These are phyloP conservation scores for Hassar affinis DNA, from an alignment of 2,113 vertebrate species.

Conservation along the genomic window DNA sequence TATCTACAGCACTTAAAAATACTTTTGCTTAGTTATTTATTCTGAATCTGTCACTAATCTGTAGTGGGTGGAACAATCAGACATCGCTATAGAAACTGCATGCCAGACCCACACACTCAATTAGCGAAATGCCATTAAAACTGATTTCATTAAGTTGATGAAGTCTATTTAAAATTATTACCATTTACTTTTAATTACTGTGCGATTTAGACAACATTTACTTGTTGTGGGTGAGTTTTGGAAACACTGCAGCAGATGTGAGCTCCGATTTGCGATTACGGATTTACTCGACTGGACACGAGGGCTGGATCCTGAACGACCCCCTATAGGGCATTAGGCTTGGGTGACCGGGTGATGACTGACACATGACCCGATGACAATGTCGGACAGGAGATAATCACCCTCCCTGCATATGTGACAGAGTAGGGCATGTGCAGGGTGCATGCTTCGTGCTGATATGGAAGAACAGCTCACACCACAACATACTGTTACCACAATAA, in stretches of 20 bases:
- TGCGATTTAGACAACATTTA: neutral
- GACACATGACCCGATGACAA: neutral
- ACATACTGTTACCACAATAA: no score
- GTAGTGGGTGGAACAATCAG: neutral
- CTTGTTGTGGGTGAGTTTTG: neutral
- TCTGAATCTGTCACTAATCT: neutral
- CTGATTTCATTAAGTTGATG: neutral
- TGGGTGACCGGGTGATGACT: neutral
- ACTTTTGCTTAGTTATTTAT: neutral
- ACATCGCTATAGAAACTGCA: neutral
- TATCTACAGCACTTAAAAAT: no score
- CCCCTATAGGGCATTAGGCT: neutral
- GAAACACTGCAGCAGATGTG: neutral
- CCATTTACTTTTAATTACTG: neutral
- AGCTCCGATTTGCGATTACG: neutral
- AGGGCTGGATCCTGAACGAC: neutral
- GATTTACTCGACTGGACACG: neutral
- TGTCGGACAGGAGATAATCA: neutral
- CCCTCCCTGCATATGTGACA: neutral
- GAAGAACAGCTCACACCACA: neutral
- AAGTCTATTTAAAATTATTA: neutral
- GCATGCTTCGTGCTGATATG: neutral
- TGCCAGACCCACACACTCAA: neutral
- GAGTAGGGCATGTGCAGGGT: neutral
- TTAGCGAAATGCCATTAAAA: neutral